phyloP scores from a whole-genome alignment of 2,113 vertebrate species.

The Cyanoderma ruficeps region DNA sequence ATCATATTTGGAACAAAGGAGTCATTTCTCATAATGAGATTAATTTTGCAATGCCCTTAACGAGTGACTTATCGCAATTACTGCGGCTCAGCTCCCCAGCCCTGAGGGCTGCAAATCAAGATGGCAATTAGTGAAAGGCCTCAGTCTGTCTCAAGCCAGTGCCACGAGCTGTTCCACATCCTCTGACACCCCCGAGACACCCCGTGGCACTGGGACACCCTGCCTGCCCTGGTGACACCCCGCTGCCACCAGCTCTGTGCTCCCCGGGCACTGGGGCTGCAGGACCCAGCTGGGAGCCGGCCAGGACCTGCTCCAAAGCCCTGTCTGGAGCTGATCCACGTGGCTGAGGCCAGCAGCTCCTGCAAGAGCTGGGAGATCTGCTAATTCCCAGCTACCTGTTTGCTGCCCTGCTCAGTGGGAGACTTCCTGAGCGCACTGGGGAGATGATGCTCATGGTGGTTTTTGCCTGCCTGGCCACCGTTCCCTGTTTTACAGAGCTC shows the following conservation, averaged over 20 bases:
- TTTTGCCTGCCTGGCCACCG: not conserved
- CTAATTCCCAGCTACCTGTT: not conserved
- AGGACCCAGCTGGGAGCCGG: not conserved
- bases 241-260: fast-evolving
- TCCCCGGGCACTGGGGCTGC: not conserved
- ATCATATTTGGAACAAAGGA: constrained; percentile 7
- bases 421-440: not conserved
- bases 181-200: not conserved
- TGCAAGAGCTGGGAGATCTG: not conserved
- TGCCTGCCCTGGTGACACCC: not conserved
- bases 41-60: constrained; percentile 47
- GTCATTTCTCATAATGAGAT: constrained; percentile 35
- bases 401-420: not conserved
- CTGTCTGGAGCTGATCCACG: not conserved
- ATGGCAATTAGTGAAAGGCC: not conserved
- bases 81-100: not conserved
- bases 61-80: constrained; percentile 24
- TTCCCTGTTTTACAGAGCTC: not conserved
- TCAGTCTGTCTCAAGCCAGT: not conserved
- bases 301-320: not conserved
- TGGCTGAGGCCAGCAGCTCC: not conserved
- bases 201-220: not conserved
- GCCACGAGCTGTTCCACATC: not conserved
- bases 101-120: not conserved
- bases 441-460: not conserved